Base-by-base conservation (phyloP, 2,888 invertebrate genomes). In the Globia sparganii region DNA sequence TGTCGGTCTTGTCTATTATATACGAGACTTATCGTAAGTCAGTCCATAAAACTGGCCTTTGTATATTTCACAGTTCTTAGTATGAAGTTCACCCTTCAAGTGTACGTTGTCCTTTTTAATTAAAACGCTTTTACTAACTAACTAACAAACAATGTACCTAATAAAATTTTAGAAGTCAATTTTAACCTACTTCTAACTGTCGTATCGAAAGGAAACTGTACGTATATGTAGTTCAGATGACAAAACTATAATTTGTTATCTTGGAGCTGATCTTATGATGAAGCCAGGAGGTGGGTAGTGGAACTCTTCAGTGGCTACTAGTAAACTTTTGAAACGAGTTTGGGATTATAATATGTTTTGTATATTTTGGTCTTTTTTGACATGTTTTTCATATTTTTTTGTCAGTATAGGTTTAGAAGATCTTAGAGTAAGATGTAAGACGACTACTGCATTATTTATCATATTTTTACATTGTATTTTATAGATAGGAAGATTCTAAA, bases 341-440 rank as follows among this genome's bases (percentile, higher is more conserved):
- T 18, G 46, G 18, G 46, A 18, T 46, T 46, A 43, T 46, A 18
- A 49, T 49, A 21, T 49, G 49, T 49, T 49, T 49, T 49, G 21
- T 53, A 68, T 3, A 43, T 83, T 83, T 92, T 96, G 97, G 89
- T 97, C 97, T 89, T 93, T 94, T 87, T 97, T 97, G 6, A 95
- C 93, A 4, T 96, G 95, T 86, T 97, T 84, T 53, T 85, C 91
- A 68, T 90, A 64, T 90, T 92, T 96, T 0, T 95, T 97, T 25
- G 86, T 97, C 97, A 86, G 97, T 97, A 92, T 98, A 98, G 0
- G 98, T 98, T 90, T 97, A 97, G 91, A 97, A 98, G 89, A 99
- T 43, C 98, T 98, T 79, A 98, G 92, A 6, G 98, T 98, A 81
- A 98, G 90, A 91, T 99, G 98, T 72, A 99, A 94, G 11, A 98